Evolutionary conservation across 1,140 invertebrate species (phyloP), one percentile per base, ranked within the genome.

Genomic region (Aleiodes sp.): DNA sequence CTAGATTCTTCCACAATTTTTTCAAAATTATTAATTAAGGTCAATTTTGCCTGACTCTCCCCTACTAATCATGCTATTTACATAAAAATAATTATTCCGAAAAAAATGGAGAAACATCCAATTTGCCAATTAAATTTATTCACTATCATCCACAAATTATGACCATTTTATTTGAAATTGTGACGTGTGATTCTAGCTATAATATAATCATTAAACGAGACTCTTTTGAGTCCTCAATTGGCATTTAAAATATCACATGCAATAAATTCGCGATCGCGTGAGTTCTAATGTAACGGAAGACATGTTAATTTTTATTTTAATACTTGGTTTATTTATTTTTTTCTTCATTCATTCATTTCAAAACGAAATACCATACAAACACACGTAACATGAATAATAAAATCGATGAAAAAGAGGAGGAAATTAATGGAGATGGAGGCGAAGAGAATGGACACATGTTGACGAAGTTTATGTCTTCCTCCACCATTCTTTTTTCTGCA

Each of bases 251-350:
- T 68, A 72, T 72, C 66, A 39, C n/a, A n/a, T 31, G 61, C 59
- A 43, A 72, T 72, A 72, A 72, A 72, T 72, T 72, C 43, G 52
- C 57, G n/a, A 65, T 66, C 65, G 70, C 60, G 60, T 31, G 56
- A 21, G 41, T 57, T 56, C 56, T 29, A 66, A 37, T 29, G 43
- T 68, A 43, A 59, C 57, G 24, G 33, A 60, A 43, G 56, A 61
- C 33, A 59, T 62, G 56, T 62, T 52, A 68, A 62, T 68, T 68
- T 68, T 68, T 68, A 68, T 62, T 46, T 35, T 10, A 65, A 29
- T n/a, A n/a, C n/a, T n/a, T n/a, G n/a, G n/a, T n/a, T n/a, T n/a
- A n/a, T n/a, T n/a, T n/a, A n/a, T n/a, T n/a, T n/a, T n/a, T n/a
- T n/a, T n/a, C 46, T 46, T 19, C 37, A 21, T 21, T n/a, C 26